phyloP scores from a whole-genome alignment of 2,113 vertebrate genomes.

The Aplodontia rufa region DNA sequence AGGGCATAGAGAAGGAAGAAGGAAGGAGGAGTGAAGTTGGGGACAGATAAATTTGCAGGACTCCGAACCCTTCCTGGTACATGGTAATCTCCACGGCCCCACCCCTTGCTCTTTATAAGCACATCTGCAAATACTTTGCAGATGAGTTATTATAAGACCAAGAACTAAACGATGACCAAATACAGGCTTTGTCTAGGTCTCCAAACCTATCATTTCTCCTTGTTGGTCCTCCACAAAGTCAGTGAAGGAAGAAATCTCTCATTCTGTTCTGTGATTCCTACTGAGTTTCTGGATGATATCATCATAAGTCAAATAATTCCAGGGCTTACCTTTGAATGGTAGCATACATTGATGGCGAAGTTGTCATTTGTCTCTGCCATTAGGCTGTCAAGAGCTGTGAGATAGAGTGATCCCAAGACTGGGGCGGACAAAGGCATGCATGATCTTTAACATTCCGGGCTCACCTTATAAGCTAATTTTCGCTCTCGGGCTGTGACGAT shows the following conservation, averaged over 20 bases:
- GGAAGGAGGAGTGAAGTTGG: not conserved
- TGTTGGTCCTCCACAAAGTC: not conserved
- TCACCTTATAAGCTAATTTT: not conserved
- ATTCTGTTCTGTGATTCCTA: not conserved
- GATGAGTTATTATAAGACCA: not conserved
- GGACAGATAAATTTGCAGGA: not conserved
- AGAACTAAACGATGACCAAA: not conserved
- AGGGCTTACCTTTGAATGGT: not conserved
- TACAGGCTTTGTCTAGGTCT: not conserved
- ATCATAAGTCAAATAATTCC: not conserved
- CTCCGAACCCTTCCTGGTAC: not conserved
- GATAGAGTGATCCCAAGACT: not conserved
- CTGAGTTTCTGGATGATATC: not conserved
- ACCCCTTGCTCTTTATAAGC: not conserved
- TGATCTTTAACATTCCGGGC: not conserved
- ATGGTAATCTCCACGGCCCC: not conserved
- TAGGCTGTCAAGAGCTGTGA: not conserved
- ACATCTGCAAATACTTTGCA: not conserved
- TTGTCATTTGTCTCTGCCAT: slow-evolving; percentile 14
- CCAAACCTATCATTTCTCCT: not conserved
- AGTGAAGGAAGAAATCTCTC: not conserved
- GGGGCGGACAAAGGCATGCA: not conserved
- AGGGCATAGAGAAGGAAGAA: not conserved
- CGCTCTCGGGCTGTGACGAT: not conserved
- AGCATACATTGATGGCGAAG: not conserved